Evolutionary conservation across 2,888 invertebrate genomes (phyloP).

Genomic region (Lasius platythorax): DNA sequence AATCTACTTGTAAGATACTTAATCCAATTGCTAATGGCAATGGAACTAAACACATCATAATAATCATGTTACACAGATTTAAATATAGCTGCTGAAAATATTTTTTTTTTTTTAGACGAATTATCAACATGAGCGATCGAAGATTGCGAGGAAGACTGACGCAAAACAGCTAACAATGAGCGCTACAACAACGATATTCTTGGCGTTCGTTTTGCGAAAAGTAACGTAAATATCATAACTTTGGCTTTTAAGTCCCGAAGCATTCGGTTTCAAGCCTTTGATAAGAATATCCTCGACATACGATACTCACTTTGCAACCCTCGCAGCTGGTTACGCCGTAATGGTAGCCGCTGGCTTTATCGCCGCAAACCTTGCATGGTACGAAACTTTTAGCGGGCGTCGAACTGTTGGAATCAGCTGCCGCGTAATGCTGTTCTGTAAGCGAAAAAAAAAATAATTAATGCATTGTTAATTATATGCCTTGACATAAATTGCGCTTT

Average conservation of each 20-base stretch:
- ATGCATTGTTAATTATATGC: neutral
- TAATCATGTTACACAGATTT: neutral
- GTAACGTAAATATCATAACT: neutral
- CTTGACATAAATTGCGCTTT: neutral
- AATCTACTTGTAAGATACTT: too few species aligned
- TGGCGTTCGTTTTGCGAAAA: neutral
- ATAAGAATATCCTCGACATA: neutral
- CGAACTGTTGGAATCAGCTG: conserved; percentile 93
- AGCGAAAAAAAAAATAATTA: conserved; percentile 71
- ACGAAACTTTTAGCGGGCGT: conserved; percentile 95
- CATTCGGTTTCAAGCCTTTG: neutral
- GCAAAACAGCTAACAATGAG: neutral
- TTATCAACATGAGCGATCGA: neutral
- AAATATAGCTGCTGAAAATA: neutral
- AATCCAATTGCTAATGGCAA: too few species aligned
- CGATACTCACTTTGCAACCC: conserved; percentile 95
- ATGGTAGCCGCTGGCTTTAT: conserved; percentile 98
- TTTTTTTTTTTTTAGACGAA: neutral
- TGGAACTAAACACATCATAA: neutral
- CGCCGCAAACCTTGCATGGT: conserved; percentile 98
- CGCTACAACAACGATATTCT: neutral
- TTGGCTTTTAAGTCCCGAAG: neutral
- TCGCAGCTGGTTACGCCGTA: conserved; percentile 99
- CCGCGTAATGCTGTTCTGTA: conserved; percentile 91
- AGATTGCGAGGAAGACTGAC: neutral